Percentiles rank a stretch among this genome's conserved stretches.
Conservation (phyloP, 2,888 invertebrate genomes). For the Teinopalpus imperialis region DNA sequence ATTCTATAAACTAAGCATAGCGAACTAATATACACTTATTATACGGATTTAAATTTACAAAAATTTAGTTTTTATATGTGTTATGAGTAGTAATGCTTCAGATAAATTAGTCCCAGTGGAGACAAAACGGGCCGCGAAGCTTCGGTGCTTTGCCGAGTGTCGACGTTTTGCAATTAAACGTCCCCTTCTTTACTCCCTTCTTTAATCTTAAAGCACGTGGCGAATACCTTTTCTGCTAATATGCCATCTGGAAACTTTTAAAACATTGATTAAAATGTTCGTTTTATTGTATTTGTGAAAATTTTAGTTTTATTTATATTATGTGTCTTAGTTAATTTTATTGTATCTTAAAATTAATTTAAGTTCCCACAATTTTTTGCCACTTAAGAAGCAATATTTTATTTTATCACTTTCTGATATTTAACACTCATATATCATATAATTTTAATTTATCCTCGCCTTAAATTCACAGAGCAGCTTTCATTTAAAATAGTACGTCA, state of each 20-base stretch:
- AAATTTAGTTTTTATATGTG: too few relatives aligned
- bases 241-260: conserved; percentile 24
- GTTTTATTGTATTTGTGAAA: too few relatives aligned
- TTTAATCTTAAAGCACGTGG: conserved; percentile 4
- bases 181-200: not conserved
- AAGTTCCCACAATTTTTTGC: not conserved
- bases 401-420: not conserved
- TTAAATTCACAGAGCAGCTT: not conserved
- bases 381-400: not conserved
- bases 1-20: too few relatives aligned
- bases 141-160: conserved; percentile 21
- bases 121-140: conserved; percentile 14
- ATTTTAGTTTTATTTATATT: too few relatives aligned
- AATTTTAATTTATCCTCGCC: not conserved
- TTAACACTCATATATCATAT: not conserved
- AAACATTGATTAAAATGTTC: conserved; percentile 20
- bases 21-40: too few relatives aligned
- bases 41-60: too few relatives aligned
- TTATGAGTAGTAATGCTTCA: conserved; percentile 11
- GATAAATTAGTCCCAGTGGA: conserved; percentile 13
- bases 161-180: conserved; percentile 27
- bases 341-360: conserved; percentile 9
- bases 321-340: conserved; percentile 13
- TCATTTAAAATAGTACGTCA: not conserved
- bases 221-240: conserved; percentile 11